A percentile compares a stretch with the other conserved stretches of the same genome.
Evolutionary conservation across 2,888 invertebrate genomes (phyloP).

Genomic region (Palloptera scutellata): DNA sequence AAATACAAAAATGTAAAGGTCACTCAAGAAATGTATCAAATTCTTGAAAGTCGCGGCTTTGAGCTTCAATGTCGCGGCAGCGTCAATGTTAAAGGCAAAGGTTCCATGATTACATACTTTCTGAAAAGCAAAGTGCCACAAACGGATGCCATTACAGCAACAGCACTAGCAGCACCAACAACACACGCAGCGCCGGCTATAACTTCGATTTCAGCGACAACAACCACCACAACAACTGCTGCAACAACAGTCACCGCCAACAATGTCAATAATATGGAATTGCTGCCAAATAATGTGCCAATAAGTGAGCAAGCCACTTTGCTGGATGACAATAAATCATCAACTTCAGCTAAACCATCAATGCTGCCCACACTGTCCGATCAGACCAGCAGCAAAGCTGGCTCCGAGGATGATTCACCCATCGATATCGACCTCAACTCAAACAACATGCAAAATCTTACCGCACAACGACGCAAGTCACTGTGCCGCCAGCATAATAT

Average conservation of each 20-base stretch:
- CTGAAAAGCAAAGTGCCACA: slow-evolving; percentile 55
- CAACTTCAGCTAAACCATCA: slow-evolving; percentile 11
- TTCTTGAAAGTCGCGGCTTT: slow-evolving; percentile 80
- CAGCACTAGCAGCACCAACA: slow-evolving; percentile 1
- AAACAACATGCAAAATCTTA: slow-evolving; percentile 59
- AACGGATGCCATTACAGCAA: not conserved
- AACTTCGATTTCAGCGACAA: not conserved
- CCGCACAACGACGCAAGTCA: slow-evolving; percentile 62
- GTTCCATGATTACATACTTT: slow-evolving; percentile 92
- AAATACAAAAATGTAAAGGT: slow-evolving; percentile 67
- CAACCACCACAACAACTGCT: slow-evolving; percentile 2
- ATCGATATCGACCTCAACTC: slow-evolving; percentile 60
- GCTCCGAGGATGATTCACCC: slow-evolving; percentile 53
- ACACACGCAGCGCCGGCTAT: not conserved
- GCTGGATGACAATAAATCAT: not conserved
- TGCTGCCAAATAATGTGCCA: slow-evolving; percentile 6
- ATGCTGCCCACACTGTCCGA: slow-evolving; percentile 31
- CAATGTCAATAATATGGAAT: slow-evolving; percentile 12
- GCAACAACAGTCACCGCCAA: not conserved
- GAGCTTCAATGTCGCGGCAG: slow-evolving; percentile 84
- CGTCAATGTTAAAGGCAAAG: slow-evolving; percentile 93
- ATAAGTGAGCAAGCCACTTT: not conserved
- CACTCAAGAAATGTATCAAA: slow-evolving; percentile 87
- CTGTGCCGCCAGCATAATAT: slow-evolving; percentile 64
- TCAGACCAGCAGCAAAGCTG: slow-evolving; percentile 46